Evolutionary conservation across 2,888 invertebrate genomes (phyloP), one percentile per base, ranked within the genome.

Genomic region (Cryptus viduatorius): DNA sequence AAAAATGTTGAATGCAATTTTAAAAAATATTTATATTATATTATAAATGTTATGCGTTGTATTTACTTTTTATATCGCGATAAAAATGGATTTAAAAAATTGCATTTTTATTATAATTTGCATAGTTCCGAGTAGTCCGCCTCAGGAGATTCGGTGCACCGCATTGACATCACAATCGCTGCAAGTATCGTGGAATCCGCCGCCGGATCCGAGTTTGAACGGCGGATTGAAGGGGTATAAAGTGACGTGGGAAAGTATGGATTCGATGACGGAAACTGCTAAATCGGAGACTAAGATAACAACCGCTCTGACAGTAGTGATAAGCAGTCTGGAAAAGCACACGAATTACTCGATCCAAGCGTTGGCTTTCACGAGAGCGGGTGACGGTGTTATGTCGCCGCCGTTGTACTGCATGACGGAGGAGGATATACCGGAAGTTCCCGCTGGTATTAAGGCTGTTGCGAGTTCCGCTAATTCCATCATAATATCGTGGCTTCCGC

Each of bases 301-400:
- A 88, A 95, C 95, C 3, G 96, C 96, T 1, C 92, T 96, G 50
- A 95, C 96, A 84, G 96, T 97, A 46, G 96, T 96, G 1, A 94
- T 98, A 85, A 96, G 96, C 80, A 97, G 97, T 67, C 94, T 98
- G 79, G 95, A 96, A 90, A 97, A 98, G 90, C 98, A 96, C 94
- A 98, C 98, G 44, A 98, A 98, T 94, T 98, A 98, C 93, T 98
- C 98, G 48, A 97, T 98, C 75, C 97, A 98, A 87, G 98, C 98
- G 48, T 95, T 98, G 91, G 98, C 98, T 8, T 98, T 96, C 94
- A 98, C 98, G 0, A 95, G 96, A 50, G 97, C 97, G 65, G 98
- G 98, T 0, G 98, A 98, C 92, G 98, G 98, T 7, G 97, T 97
- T 24, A 95, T 97, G 88, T 98, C 98, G 85, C 95, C 96, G 14